Evolutionary conservation across 2,797 vertebrate genomes (phyloP).

Genomic region (Avahi laniger): DNA sequence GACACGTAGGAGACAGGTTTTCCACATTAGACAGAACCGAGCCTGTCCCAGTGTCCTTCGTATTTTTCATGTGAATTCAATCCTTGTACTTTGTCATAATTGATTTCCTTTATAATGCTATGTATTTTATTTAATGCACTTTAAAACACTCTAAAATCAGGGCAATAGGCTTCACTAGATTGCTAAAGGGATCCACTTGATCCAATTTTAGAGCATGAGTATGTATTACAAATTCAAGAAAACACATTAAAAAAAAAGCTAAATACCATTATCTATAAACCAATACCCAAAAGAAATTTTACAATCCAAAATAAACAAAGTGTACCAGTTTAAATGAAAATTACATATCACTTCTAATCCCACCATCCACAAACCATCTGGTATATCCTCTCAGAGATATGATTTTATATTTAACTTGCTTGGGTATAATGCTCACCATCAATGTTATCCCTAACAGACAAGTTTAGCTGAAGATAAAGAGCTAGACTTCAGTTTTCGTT

Average conservation of each 20-base stretch:
- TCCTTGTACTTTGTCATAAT: background rate
- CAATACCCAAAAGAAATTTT: conserved; percentile 15
- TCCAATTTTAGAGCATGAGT: background rate
- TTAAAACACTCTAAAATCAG: background rate
- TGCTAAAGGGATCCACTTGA: background rate
- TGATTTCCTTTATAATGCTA: background rate
- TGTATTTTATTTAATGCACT: background rate
- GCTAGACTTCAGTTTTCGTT: background rate
- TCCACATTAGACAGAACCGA: background rate
- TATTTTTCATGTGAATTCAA: background rate
- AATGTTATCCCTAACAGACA: background rate
- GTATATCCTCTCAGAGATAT: background rate
- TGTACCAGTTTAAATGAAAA: background rate
- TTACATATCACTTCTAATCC: background rate
- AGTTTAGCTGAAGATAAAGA: background rate
- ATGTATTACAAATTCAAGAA: background rate
- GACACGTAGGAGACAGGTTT: background rate
- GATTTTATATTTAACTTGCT: background rate
- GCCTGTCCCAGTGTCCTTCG: background rate
- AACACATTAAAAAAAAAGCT: background rate
- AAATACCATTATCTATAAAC: conserved; percentile 11
- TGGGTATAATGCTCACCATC: background rate
- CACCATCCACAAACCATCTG: background rate
- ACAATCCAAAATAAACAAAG: background rate
- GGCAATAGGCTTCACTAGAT: background rate